phyloP scores from a whole-genome alignment of 2,113 vertebrate genomes.

The Potamarius usumacintae region DNA sequence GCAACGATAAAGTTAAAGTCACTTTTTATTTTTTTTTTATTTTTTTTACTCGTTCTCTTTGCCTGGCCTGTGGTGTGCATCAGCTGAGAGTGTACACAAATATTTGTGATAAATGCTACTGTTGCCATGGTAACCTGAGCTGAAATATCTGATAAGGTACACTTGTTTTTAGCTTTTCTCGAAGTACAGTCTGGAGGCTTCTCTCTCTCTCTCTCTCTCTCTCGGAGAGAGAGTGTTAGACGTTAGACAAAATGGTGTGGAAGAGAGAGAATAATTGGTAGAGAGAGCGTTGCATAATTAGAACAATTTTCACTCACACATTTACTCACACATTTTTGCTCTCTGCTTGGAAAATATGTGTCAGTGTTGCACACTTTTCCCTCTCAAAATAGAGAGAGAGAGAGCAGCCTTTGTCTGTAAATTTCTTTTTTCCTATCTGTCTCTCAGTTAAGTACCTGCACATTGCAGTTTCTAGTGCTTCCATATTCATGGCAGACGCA shows the following conservation, averaged over 20 bases:
- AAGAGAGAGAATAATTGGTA: conserved; percentile 25
- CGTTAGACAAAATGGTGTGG: conserved; percentile 28
- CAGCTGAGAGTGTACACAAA: conserved; percentile 53
- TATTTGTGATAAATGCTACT: conserved; percentile 69
- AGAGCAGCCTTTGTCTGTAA: neutral
- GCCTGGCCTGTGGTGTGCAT: conserved; percentile 24
- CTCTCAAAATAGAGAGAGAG: conserved; percentile 13
- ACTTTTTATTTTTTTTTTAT: no score
- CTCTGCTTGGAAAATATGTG: conserved; percentile 37
- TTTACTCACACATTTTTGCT: conserved; percentile 43
- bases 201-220: no score
- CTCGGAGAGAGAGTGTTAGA: neutral
- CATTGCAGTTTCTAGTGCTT: conserved; percentile 43
- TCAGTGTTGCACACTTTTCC: conserved; percentile 24
- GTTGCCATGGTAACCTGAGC: conserved; percentile 67
- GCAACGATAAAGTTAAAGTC: conserved; percentile 34
- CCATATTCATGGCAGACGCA: conserved; percentile 51
- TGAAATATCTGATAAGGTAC: conserved; percentile 67
- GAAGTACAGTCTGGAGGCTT: conserved; percentile 32
- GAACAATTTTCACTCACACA: conserved; percentile 39
- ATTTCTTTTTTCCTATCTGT: conserved; percentile 24
- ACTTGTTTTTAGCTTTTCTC: conserved; percentile 60
- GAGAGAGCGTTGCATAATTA: conserved; percentile 43
- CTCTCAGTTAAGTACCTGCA: conserved; percentile 32
- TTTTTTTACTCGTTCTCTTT: neutral